A percentile compares a stretch with the other conserved stretches of the same genome.
phyloP scores from a whole-genome alignment of 1,140 invertebrate species.

The Lordiphosa clarofinis region DNA sequence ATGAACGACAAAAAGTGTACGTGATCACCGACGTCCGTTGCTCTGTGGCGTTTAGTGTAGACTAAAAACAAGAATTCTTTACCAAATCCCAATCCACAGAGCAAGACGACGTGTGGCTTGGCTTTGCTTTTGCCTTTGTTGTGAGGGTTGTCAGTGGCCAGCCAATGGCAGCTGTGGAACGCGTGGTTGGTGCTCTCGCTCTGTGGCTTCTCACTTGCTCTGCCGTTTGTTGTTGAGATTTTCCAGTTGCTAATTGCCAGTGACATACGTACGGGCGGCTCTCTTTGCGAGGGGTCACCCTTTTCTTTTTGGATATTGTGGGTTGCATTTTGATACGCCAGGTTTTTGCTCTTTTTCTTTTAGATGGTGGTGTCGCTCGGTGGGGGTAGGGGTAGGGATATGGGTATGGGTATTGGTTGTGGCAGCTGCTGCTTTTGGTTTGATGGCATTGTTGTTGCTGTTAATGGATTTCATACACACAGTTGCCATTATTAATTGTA shows the following conservation, averaged over 20 bases:
- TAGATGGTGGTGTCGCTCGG: too few species aligned
- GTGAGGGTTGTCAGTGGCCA: constrained; percentile 2
- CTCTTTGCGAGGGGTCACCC: constrained; percentile 23
- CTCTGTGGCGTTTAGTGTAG: constrained; percentile 67
- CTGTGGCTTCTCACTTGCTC: constrained; percentile 6
- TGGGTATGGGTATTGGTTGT: constrained; percentile 7
- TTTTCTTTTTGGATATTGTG: constrained; percentile 40
- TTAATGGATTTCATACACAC: constrained; percentile 51
- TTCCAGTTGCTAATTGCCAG: constrained; percentile 9
- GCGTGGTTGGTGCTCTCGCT: constrained; percentile 16
- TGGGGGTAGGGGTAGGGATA: too few species aligned
- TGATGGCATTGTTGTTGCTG: constrained; percentile 24
- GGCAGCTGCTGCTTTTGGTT: constrained; percentile 39
- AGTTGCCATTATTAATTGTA: constrained; percentile 65
- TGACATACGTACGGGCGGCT: constrained; percentile 3
- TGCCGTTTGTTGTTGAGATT: constrained; percentile 13
- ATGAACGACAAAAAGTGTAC: constrained; percentile 20
- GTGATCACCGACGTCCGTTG: constrained; percentile 60
- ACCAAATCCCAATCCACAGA: constrained; percentile 22
- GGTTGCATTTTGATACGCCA: constrained; percentile 76
- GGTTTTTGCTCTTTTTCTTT: constrained; percentile 48
- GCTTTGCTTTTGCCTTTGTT: constrained; percentile 15
- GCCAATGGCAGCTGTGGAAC: constrained; percentile 62
- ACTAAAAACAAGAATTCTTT: constrained; percentile 61
- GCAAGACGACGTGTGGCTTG: constrained; percentile 42